Conservation (phyloP, 2,888 invertebrate genomes). For the Stegophylla sp. region DNA sequence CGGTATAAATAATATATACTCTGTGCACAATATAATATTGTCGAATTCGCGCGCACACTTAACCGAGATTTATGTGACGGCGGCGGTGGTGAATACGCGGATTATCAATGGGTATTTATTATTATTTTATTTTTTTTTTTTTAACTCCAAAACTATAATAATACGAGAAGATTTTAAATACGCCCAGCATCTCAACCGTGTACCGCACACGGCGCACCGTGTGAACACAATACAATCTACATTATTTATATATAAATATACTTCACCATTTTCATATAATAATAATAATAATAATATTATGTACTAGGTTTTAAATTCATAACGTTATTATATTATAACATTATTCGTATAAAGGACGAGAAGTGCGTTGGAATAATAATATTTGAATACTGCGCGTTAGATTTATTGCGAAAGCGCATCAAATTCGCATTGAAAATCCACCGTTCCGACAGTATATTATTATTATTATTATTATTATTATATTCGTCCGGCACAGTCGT, state of each 20-base stretch:
- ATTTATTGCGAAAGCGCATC: too few relatives aligned
- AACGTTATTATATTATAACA: neutral
- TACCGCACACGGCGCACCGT: neutral
- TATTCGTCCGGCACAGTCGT: too few relatives aligned
- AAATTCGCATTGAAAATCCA: too few relatives aligned
- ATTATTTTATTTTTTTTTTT: neutral
- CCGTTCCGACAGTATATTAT: too few relatives aligned
- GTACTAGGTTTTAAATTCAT: neutral
- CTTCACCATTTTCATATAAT: conserved; percentile 24
- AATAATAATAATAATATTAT: conserved; percentile 12
- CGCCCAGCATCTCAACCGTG: too few relatives aligned
- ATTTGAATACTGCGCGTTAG: too few relatives aligned
- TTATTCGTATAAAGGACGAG: neutral
- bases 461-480: too few relatives aligned
- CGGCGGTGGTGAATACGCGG: conserved; percentile 27
- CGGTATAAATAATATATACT: neutral
- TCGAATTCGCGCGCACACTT: neutral
- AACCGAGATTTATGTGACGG: conserved; percentile 49
- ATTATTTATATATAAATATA: too few relatives aligned
- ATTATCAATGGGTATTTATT: conserved; percentile 50
- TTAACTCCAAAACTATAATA: neutral
- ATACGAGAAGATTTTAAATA: conserved; percentile 11
- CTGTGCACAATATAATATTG: neutral
- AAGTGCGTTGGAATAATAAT: neutral
- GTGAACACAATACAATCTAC: conserved; percentile 12